These are phyloP conservation scores for Eupeodes latifasciatus DNA, from an alignment of 2,888 invertebrate genomes.

Conservation along the genomic window DNA sequence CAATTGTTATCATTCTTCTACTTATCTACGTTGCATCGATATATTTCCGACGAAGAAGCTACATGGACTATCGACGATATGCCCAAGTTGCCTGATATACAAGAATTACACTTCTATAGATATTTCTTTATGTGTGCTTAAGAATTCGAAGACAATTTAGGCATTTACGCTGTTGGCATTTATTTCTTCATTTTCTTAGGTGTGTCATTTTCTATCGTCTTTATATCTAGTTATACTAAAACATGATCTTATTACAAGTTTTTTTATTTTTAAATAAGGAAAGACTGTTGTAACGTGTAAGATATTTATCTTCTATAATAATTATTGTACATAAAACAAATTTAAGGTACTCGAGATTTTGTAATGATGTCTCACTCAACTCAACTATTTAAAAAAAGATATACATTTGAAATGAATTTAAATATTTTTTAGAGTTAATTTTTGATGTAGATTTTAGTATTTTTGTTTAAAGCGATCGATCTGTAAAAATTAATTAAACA, in stretches of 20 bases:
- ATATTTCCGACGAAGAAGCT: conserved; percentile 81
- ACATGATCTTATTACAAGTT: conserved; percentile 27
- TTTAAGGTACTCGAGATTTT: background rate
- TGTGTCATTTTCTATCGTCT: conserved; percentile 59
- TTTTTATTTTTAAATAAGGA: conserved; percentile 18
- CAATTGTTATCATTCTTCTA: conserved; percentile 80
- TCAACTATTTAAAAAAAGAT: background rate
- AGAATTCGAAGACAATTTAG: conserved; percentile 52
- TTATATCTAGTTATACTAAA: conserved; percentile 33
- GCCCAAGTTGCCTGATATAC: conserved; percentile 80
- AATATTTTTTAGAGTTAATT: no score
- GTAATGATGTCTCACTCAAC: conserved; percentile 2
- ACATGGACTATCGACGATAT: conserved; percentile 81
- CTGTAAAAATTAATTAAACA: no score
- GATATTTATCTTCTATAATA: conserved; percentile 12
- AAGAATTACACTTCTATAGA: conserved; percentile 52
- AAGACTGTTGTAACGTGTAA: conserved; percentile 68
- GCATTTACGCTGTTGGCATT: conserved; percentile 70
- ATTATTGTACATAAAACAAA: conserved; percentile 6
- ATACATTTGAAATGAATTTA: background rate
- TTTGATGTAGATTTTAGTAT: no score
- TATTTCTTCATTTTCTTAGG: conserved; percentile 50
- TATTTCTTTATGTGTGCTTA: conserved; percentile 34
- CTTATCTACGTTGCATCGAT: conserved; percentile 81
- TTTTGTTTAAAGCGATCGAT: no score